Percentiles rank a stretch among this genome's conserved stretches.
These are phyloP conservation scores for Galerucella calmariensis DNA, from an alignment of 2,888 invertebrate species.

Conservation along the genomic window DNA sequence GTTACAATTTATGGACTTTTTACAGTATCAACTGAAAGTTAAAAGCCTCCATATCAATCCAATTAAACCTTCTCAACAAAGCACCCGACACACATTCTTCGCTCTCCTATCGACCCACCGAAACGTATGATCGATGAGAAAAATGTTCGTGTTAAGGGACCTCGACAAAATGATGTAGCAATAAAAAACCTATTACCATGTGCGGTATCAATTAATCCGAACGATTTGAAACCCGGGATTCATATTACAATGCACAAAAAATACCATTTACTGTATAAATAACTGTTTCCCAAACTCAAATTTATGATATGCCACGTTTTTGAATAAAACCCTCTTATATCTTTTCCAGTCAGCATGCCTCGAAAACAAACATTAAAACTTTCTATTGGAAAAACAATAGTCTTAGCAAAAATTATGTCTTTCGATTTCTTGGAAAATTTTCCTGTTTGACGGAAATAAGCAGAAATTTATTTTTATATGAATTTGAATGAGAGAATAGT, in stretches of 20 bases:
- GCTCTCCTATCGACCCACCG: too few species aligned
- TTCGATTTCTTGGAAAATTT: not conserved
- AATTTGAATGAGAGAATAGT: conserved; percentile 9
- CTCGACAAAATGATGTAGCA: too few species aligned
- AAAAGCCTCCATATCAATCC: too few species aligned
- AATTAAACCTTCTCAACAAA: too few species aligned
- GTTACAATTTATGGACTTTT: too few species aligned
- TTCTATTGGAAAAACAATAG: conserved; percentile 11
- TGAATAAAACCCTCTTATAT: not conserved
- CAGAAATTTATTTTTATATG: not conserved
- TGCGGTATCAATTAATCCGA: too few species aligned
- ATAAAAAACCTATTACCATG: too few species aligned
- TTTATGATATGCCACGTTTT: not conserved
- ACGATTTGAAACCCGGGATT: not conserved
- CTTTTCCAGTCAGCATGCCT: not conserved
- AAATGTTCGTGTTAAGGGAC: too few species aligned
- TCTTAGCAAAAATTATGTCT: not conserved
- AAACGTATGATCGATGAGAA: too few species aligned
- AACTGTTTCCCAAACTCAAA: not conserved
- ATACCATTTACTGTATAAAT: not conserved
- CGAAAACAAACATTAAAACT: not conserved
- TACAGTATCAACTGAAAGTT: too few species aligned
- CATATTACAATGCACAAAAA: not conserved
- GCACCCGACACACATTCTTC: too few species aligned
- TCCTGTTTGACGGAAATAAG: not conserved